These are phyloP conservation scores for Montifringilla adamsi DNA, from an alignment of 2,113 vertebrate species.

Conservation along the genomic window DNA sequence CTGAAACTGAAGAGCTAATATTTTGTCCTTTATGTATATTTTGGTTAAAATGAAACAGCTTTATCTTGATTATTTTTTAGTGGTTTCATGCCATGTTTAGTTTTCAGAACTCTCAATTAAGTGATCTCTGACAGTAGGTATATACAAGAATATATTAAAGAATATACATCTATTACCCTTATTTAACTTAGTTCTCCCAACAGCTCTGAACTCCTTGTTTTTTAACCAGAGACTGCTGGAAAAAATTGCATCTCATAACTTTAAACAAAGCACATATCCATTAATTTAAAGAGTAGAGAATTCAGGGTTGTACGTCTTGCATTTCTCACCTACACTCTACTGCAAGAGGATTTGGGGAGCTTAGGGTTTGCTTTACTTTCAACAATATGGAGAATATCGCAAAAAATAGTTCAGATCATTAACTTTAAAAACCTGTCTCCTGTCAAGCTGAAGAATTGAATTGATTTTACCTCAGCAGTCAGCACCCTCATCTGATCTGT, in stretches of 20 bases:
- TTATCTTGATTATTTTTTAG: neutral
- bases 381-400: neutral
- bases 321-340: neutral
- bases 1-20: neutral
- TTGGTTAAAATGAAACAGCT: conserved; percentile 19
- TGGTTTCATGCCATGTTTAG: conserved; percentile 17
- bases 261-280: conserved; percentile 39
- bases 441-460: neutral
- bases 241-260: conserved; percentile 29
- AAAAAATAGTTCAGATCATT: neutral
- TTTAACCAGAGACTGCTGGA: conserved; percentile 28
- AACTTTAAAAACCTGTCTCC: neutral
- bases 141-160: neutral
- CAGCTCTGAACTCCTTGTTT: conserved; percentile 47
- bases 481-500: neutral
- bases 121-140: neutral
- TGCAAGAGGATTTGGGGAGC: neutral
- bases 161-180: neutral
- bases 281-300: conserved; percentile 24
- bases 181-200: neutral
- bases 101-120: conserved; percentile 11
- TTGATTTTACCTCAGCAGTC: neutral
- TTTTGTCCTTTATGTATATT: neutral
- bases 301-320: neutral
- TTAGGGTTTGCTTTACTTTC: neutral